A percentile compares a stretch with the other conserved stretches of the same genome.
Conservation (phyloP, 2,113 vertebrate genomes). For the Castor canadensis region DNA sequence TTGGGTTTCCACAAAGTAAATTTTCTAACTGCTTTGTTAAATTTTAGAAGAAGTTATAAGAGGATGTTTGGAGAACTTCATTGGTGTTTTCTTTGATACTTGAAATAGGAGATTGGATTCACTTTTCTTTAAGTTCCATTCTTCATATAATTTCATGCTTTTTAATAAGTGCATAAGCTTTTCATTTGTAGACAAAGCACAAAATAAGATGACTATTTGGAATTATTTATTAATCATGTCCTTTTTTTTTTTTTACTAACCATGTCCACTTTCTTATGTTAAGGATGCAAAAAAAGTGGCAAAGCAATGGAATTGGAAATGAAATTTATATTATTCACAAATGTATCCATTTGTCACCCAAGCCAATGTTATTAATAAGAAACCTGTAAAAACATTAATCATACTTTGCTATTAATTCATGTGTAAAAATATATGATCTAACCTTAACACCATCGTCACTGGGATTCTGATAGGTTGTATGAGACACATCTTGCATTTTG, state of each 20-base stretch:
- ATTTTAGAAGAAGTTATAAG: background rate
- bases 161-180: background rate
- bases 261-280: background rate
- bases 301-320: constrained; percentile 22
- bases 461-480: constrained; percentile 43
- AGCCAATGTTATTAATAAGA: constrained; percentile 37
- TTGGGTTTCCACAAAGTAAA: constrained; percentile 17
- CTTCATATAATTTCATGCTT: background rate
- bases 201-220: constrained; percentile 2
- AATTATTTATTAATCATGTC: constrained; percentile 30
- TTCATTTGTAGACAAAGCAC: constrained; percentile 34
- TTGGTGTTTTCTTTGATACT: background rate
- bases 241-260: constrained; percentile 28
- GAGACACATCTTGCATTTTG: constrained; percentile 55
- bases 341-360: constrained; percentile 1
- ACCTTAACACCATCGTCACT: constrained; percentile 37
- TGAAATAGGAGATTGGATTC: background rate
- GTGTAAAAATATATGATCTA: constrained; percentile 59
- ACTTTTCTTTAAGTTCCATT: background rate
- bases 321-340: constrained; percentile 43
- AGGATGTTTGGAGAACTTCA: constrained; percentile 11
- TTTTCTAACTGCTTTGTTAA: background rate
- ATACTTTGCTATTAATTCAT: constrained; percentile 53
- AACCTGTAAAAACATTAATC: constrained; percentile 24
- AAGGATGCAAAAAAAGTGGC: background rate